These are phyloP conservation scores for Nesometra sesokonis DNA, from an alignment of 35 echinoderm and acorn worm species.

Conservation along the genomic window DNA sequence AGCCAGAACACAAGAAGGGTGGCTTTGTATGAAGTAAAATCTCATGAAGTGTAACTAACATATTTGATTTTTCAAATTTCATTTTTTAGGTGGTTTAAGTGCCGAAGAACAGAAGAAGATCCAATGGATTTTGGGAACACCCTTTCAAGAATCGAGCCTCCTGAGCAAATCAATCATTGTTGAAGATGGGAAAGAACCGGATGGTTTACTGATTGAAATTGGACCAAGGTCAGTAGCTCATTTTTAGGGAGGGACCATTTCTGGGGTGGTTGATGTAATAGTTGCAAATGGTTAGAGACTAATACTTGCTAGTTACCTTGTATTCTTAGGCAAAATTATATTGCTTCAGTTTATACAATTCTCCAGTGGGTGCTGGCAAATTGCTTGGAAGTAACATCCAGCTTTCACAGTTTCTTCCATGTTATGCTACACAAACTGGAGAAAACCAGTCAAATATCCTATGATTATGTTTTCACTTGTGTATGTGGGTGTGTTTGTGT, in stretches of 20 bases:
- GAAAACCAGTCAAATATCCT: no score
- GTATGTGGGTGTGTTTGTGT: no score
- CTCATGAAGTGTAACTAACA: neutral
- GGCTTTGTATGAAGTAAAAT: neutral
- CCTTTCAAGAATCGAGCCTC: slow-evolving; percentile 53
- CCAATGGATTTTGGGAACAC: slow-evolving; percentile 67
- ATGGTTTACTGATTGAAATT: slow-evolving; percentile 54
- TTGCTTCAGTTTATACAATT: no score
- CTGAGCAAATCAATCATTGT: slow-evolving; percentile 19
- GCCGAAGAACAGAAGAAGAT: slow-evolving; percentile 66
- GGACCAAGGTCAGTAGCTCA: slow-evolving; percentile 55
- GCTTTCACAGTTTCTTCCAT: no score
- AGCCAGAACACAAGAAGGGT: neutral
- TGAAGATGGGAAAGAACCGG: neutral
- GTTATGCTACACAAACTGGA: no score
- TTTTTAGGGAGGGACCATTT: neutral
- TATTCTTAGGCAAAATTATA: no score
- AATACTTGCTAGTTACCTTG: no score
- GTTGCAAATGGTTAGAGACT: neutral
- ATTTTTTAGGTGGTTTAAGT: slow-evolving; percentile 7
- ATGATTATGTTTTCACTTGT: no score
- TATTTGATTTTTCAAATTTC: neutral
- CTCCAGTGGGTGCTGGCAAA: no score
- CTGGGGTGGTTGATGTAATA: neutral
- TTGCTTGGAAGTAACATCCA: no score